Conservation (phyloP, 2,888 invertebrate genomes). For the Sinohyriopsis cumingii region DNA sequence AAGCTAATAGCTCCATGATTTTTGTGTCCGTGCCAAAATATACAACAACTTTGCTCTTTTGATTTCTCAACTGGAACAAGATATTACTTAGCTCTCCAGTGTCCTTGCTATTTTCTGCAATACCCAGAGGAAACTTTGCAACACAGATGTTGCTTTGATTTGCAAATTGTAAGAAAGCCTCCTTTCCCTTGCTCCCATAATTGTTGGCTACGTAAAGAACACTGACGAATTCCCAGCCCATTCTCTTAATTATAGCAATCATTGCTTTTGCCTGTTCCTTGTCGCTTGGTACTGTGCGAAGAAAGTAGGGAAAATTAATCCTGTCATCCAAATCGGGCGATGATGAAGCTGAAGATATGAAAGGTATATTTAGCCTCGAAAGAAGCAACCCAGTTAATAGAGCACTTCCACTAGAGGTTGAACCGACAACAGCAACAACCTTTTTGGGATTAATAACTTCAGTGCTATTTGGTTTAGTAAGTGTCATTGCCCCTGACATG, state of each 20-base stretch:
- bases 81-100: slow-evolving; percentile 26
- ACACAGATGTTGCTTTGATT: slow-evolving; percentile 54
- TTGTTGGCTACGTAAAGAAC: slow-evolving; percentile 60
- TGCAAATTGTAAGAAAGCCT: slow-evolving; percentile 47
- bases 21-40: slow-evolving; percentile 61
- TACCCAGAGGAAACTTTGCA: slow-evolving; percentile 38
- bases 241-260: slow-evolving; percentile 46
- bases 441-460: slow-evolving; percentile 37
- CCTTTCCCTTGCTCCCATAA: slow-evolving; percentile 60
- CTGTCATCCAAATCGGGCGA: slow-evolving; percentile 59
- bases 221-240: slow-evolving; percentile 61
- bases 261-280: slow-evolving; percentile 58
- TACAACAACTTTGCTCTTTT: slow-evolving; percentile 54
- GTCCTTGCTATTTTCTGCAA: slow-evolving; percentile 34
- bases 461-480: slow-evolving; percentile 16
- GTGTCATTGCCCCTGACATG: slow-evolving; percentile 31
- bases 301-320: slow-evolving; percentile 59
- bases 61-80: slow-evolving; percentile 20
- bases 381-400: slow-evolving; percentile 51
- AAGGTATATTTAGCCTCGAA: slow-evolving; percentile 51
- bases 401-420: slow-evolving; percentile 70
- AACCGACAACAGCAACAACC: slow-evolving; percentile 74
- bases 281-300: slow-evolving; percentile 66
- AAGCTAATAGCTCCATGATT: slow-evolving; percentile 42
- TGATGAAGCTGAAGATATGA: slow-evolving; percentile 60